Conservation (phyloP, 2,113 vertebrate genomes). For the Raja brachyura region DNA sequence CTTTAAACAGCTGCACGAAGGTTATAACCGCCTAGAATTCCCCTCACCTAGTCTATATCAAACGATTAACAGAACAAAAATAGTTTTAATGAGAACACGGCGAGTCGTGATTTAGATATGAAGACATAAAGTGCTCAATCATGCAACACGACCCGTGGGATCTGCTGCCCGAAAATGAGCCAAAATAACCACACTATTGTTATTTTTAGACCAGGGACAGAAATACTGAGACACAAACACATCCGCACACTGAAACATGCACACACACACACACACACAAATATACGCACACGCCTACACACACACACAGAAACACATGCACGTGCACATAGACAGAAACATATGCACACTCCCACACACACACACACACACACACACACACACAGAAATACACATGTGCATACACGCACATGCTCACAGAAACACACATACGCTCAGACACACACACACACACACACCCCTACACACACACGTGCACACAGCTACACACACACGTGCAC, state of each 20-base stretch:
- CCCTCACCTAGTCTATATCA: neutral
- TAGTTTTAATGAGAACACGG: conserved; percentile 35
- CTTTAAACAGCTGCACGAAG: neutral
- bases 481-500: too few relatives aligned
- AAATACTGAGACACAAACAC: neutral
- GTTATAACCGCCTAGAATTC: neutral
- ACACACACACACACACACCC: neutral
- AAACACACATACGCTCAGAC: neutral
- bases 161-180: neutral
- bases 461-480: too few relatives aligned
- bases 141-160: neutral
- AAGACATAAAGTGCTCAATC: conserved; percentile 20
- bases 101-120: conserved; percentile 4
- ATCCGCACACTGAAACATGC: neutral
- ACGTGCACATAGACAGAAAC: neutral
- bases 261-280: neutral
- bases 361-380: neutral
- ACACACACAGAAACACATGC: neutral
- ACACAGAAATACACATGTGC: neutral
- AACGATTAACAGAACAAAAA: conserved; percentile 26
- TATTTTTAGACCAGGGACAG: neutral
- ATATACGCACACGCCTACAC: neutral
- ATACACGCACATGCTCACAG: neutral
- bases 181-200: too few relatives aligned
- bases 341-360: too few relatives aligned